phyloP scores from a whole-genome alignment of 2,797 vertebrate genomes.

The Pangasius sanitwongsei region DNA sequence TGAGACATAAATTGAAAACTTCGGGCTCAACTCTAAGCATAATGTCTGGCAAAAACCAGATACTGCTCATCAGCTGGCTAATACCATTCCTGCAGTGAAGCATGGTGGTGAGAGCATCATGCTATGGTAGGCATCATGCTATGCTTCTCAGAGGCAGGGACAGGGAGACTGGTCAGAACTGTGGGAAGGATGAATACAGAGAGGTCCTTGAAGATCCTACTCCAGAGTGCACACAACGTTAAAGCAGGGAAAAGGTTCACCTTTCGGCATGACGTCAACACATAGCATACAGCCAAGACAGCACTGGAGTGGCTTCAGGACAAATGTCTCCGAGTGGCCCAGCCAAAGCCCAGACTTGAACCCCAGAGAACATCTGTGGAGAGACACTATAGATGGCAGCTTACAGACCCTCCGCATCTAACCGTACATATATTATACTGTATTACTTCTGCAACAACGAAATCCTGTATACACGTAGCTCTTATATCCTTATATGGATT shows the following conservation, averaged over 20 bases:
- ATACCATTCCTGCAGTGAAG: not conserved
- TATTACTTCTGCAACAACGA: not conserved
- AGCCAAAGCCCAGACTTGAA: not conserved
- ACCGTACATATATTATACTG: not conserved
- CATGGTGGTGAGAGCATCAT: not conserved
- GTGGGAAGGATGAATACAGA: not conserved
- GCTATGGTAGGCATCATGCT: not conserved
- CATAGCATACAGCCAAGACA: constrained; percentile 4
- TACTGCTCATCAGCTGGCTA: not conserved
- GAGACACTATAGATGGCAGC: not conserved
- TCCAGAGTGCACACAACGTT: not conserved
- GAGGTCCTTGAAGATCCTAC: not conserved
- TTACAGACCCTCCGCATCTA: not conserved
- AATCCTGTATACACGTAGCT: not conserved
- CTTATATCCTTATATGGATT: not conserved
- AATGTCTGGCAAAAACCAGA: not conserved
- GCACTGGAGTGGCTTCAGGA: not conserved
- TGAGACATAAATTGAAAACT: not conserved
- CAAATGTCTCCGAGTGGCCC: not conserved
- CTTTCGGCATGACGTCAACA: not conserved
- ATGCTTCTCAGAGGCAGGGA: not conserved
- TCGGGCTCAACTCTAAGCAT: not conserved
- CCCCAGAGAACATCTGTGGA: not conserved
- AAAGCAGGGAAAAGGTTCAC: not conserved
- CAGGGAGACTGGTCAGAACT: not conserved